These are phyloP conservation scores for Drosophila anomelani DNA, from an alignment of 2,888 invertebrate species.

Conservation along the genomic window DNA sequence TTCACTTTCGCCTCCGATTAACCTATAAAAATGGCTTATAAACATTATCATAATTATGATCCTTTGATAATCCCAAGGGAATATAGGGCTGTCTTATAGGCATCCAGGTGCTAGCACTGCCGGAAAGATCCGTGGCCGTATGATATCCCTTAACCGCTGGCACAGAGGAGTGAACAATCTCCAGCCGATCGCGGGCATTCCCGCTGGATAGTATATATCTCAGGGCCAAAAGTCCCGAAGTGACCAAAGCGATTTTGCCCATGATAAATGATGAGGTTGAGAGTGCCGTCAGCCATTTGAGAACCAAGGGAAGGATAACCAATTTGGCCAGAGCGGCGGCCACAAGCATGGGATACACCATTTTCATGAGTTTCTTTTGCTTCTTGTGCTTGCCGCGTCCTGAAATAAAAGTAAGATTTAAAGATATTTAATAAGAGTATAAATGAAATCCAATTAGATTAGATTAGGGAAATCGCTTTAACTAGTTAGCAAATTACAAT, in stretches of 20 bases:
- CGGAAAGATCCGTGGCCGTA: constrained; percentile 50
- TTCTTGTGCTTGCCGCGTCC: constrained; percentile 81
- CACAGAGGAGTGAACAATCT: constrained; percentile 73
- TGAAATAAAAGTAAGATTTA: constrained; percentile 25
- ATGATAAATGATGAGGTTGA: constrained; percentile 86
- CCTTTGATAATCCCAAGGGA: constrained; percentile 64
- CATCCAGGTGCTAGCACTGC: constrained; percentile 70
- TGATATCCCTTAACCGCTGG: constrained; percentile 56
- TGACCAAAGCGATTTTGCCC: constrained; percentile 82
- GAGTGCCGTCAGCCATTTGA: constrained; percentile 89
- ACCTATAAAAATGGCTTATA: constrained; percentile 75
- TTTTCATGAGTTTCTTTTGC: constrained; percentile 86
- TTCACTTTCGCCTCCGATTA: not conserved
- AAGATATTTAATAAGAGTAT: not conserved
- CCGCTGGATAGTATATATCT: constrained; percentile 76
- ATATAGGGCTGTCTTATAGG: constrained; percentile 67
- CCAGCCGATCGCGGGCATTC: constrained; percentile 68
- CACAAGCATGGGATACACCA: constrained; percentile 87
- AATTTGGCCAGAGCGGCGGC: constrained; percentile 88
- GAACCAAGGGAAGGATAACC: constrained; percentile 88
- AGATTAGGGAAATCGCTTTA: not conserved
- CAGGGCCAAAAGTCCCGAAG: constrained; percentile 78
- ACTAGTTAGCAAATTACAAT: not conserved
- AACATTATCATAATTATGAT: constrained; percentile 57
- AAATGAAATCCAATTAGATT: not conserved